A percentile compares a stretch with the other conserved stretches of the same genome.
Conservation (phyloP, 2,888 invertebrate species). For the Branchinecta sandiegonensis region DNA sequence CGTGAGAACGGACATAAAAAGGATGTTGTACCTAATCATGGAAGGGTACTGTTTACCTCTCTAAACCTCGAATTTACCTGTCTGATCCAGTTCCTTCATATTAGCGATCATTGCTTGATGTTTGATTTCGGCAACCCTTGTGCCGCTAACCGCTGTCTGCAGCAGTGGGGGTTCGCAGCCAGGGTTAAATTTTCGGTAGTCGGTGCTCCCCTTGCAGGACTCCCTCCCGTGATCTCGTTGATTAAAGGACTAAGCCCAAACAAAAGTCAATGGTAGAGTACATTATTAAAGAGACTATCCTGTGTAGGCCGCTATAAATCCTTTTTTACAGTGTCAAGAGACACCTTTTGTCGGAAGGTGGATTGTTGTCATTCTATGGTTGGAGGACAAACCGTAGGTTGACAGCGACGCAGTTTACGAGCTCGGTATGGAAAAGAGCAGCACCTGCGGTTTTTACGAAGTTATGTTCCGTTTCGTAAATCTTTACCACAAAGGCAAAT, state of each 20-base stretch:
- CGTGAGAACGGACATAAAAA: no score
- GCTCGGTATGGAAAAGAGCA: no score
- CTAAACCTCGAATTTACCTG: no score
- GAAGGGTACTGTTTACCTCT: no score
- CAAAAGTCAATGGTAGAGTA: conserved; percentile 14
- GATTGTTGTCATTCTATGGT: no score
- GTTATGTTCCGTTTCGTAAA: no score
- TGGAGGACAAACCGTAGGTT: no score
- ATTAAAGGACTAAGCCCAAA: conserved; percentile 16
- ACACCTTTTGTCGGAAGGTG: conserved; percentile 5
- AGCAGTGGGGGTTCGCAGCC: conserved; percentile 14
- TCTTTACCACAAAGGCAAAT: no score
- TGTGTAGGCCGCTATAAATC: conserved; percentile 8
- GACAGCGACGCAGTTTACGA: no score
- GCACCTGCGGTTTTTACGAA: no score
- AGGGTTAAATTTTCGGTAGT: conserved; percentile 16
- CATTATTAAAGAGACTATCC: conserved; percentile 6
- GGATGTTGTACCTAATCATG: no score
- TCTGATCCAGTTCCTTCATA: no score
- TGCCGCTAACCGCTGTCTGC: neutral
- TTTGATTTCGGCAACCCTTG: conserved; percentile 3
- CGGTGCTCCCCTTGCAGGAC: conserved; percentile 7
- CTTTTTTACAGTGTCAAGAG: conserved; percentile 3
- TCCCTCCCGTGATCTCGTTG: conserved; percentile 15
- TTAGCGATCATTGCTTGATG: neutral